Evolutionary conservation across 2,888 invertebrate species (phyloP).

Genomic region (Chymomyza caudatula): DNA sequence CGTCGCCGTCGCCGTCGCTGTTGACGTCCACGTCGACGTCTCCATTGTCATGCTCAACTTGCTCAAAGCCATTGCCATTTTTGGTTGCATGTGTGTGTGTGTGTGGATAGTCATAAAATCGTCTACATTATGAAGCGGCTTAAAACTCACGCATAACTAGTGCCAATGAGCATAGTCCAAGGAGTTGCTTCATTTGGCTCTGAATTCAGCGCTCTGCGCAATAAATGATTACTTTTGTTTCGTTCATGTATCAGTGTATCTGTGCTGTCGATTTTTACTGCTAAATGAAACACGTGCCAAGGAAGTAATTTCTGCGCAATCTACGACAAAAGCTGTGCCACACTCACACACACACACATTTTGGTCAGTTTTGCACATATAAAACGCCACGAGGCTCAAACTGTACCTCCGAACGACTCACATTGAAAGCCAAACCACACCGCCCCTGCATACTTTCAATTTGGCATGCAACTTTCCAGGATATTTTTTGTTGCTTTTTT

Average conservation of each 20-base stretch:
- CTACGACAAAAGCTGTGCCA: conserved; percentile 36
- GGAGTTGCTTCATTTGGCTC: not conserved
- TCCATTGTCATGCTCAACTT: not conserved
- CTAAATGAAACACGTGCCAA: conserved; percentile 73
- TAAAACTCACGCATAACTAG: conserved; percentile 53
- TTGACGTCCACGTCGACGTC: conserved; percentile 47
- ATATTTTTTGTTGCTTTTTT: not conserved
- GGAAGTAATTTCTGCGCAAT: conserved; percentile 71
- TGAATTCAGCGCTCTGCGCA: not conserved
- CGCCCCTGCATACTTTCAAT: conserved; percentile 48
- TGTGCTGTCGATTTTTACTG: conserved; percentile 51
- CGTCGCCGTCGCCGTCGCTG: not conserved
- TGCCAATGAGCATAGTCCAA: not conserved
- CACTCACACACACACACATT: not conserved
- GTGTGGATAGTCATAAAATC: conserved; percentile 48
- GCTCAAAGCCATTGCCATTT: not conserved
- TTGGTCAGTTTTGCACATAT: conserved; percentile 51
- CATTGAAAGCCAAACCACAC: not conserved
- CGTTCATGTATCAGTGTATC: not conserved
- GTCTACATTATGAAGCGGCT: conserved; percentile 59
- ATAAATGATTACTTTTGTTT: conserved; percentile 44
- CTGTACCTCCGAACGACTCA: not conserved
- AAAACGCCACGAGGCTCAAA: conserved; percentile 39
- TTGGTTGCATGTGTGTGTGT: conserved; percentile 9
- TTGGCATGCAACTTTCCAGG: conserved; percentile 51